Percentiles rank a stretch among this genome's conserved stretches.
These are phyloP conservation scores for Achroia grisella DNA, from an alignment of 1,140 invertebrate species.

Conservation along the genomic window DNA sequence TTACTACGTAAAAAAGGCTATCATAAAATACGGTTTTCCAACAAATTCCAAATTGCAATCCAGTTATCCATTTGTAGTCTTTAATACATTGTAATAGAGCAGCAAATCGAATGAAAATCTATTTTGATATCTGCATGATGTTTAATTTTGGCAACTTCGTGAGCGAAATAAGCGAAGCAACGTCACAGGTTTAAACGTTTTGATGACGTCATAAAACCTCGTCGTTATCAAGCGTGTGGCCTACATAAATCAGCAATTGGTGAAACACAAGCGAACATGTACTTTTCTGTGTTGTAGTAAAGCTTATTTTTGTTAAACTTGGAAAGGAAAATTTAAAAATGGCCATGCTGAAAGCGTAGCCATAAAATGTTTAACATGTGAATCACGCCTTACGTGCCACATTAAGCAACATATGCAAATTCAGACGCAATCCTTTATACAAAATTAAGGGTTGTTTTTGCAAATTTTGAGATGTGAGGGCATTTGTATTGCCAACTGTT, in stretches of 20 bases:
- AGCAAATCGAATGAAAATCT: neutral
- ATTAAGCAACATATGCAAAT: slow-evolving; percentile 22
- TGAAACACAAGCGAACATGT: slow-evolving; percentile 2
- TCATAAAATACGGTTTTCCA: too few relatives aligned
- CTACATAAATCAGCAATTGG: slow-evolving; percentile 20
- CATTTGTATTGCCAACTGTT: too few relatives aligned
- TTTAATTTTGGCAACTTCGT: slow-evolving; percentile 17
- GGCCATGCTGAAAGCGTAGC: slow-evolving; percentile 1
- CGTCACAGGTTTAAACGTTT: slow-evolving; percentile 37
- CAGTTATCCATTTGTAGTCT: neutral
- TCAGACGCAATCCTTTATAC: too few relatives aligned
- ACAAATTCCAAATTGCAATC: too few relatives aligned
- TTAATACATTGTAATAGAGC: neutral
- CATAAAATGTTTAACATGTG: slow-evolving; percentile 25
- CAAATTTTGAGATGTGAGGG: too few relatives aligned
- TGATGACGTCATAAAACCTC: slow-evolving; percentile 43
- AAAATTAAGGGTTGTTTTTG: too few relatives aligned
- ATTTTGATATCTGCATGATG: neutral
- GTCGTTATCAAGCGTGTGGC: slow-evolving; percentile 33
- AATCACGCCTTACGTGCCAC: slow-evolving; percentile 23
- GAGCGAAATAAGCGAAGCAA: slow-evolving; percentile 24
- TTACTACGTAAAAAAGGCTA: too few relatives aligned
- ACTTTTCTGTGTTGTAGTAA: slow-evolving; percentile 7
- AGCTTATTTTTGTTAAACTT: slow-evolving; percentile 6
- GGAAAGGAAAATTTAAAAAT: slow-evolving; percentile 7